Conservation (phyloP, 2,888 invertebrate species). For the Bugulina stolonifera region DNA sequence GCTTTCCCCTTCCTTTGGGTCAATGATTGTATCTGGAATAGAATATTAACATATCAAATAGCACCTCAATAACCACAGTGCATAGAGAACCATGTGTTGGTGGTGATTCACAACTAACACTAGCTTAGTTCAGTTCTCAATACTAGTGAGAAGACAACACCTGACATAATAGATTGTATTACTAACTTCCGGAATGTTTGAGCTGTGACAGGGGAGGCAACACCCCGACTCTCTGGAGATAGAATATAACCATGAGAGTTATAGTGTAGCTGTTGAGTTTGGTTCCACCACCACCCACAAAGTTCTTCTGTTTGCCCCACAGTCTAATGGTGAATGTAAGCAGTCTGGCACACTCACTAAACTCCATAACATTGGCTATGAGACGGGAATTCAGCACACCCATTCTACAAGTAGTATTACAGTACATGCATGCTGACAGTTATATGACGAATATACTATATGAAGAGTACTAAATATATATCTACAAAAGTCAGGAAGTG, state of each 20-base stretch:
- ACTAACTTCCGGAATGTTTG: background rate
- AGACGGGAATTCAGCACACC: background rate
- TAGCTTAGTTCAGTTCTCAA: too few relatives aligned
- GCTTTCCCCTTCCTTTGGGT: background rate
- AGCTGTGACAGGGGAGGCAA: background rate
- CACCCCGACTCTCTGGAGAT: background rate
- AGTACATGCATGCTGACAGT: too few relatives aligned
- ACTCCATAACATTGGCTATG: background rate
- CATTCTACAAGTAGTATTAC: background rate
- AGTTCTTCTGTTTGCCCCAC: slow-evolving; percentile 13
- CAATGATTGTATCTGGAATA: background rate
- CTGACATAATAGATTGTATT: background rate
- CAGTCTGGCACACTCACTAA: background rate
- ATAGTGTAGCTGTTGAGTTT: slow-evolving; percentile 12
- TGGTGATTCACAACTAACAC: too few relatives aligned
- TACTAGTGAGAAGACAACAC: too few relatives aligned
- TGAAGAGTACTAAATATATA: too few relatives aligned
- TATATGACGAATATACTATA: too few relatives aligned
- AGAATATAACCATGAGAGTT: slow-evolving; percentile 21
- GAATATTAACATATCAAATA: too few relatives aligned
- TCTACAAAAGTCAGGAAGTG: too few relatives aligned
- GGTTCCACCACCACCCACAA: slow-evolving; percentile 3
- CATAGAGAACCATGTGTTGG: too few relatives aligned
- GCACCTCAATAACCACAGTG: too few relatives aligned
- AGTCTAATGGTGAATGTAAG: slow-evolving; percentile 13